Base-by-base conservation (phyloP, 1,140 invertebrate species). In the Drosophila sp. region DNA sequence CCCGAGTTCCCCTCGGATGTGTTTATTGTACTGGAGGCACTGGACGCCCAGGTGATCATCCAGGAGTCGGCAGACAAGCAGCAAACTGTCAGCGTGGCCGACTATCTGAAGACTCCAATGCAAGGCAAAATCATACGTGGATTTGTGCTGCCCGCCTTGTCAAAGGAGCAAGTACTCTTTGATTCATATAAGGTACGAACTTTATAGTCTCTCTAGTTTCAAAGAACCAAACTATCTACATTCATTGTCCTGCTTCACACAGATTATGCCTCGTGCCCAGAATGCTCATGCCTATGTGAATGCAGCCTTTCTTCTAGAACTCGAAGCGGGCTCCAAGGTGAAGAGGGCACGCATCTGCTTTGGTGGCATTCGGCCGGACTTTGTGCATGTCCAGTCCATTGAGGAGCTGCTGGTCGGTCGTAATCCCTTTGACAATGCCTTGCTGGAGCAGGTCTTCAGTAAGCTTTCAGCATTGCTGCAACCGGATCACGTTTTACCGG, bases 241-340 rank as follows among this genome's bases (percentile, higher is more conserved):
- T n/a, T n/a, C n/a, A n/a, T n/a, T n/a, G n/a, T 16, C 14, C 18
- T 0, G 1, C 1, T 1, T 6, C 3, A 0, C 78, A 32, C 70
- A 97, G 95, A 95, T 97, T 66, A 96, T 96, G 94, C 94, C 95
- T 0, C 93, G 96, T 70, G 94, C 94, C 4, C 96, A 97, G 93
- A 97, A 97, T 91, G 94, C 96, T 0, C 96, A 97, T 84, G 96
- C 97, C 0, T 94, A 96, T 76, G 95, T 98, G 0, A 97, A 97
- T 89, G 96, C 96, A 8, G 97, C 95, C 6, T 97, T 98, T 86
- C 92, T 95, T 0, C 93, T 96, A 29, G 93, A 95, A 92, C 62
- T 96, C 1, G 92, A 94, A 18, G 9, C 46, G 0, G 50, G 58
- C 0, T 53, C 56, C 7, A 69, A 50, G n/a, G 89, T 92, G 6